phyloP scores from a whole-genome alignment of 2,888 invertebrate genomes.

The Priocnemis perturbator region DNA sequence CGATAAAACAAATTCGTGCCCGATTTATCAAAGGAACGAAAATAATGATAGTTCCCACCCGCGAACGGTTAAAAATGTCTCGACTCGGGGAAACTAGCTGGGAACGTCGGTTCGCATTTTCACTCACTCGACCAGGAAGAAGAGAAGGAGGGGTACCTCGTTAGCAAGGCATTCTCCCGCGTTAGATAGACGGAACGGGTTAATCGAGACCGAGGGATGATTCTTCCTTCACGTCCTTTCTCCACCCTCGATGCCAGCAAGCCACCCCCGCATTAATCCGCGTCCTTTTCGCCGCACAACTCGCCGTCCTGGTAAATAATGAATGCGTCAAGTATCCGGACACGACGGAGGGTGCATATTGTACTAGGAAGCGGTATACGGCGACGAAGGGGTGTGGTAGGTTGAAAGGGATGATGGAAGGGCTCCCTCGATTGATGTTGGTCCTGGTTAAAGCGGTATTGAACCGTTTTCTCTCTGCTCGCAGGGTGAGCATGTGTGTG shows the following conservation, averaged over 20 bases:
- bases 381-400: conserved; percentile 1
- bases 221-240: conserved; percentile 26
- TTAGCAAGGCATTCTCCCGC: background rate
- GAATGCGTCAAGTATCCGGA: conserved; percentile 24
- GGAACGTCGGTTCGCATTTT: too few relatives aligned
- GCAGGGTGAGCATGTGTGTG: too few relatives aligned
- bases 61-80: too few relatives aligned
- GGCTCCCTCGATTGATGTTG: too few relatives aligned
- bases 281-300: conserved; percentile 22
- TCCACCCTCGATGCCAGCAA: conserved; percentile 4
- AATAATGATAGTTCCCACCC: too few relatives aligned
- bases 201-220: conserved; percentile 34
- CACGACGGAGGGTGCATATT: too few relatives aligned
- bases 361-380: conserved; percentile 4
- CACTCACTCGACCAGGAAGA: too few relatives aligned
- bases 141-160: too few relatives aligned
- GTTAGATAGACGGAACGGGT: conserved; percentile 29
- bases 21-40: too few relatives aligned
- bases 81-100: background rate
- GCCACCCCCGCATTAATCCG: conserved; percentile 27
- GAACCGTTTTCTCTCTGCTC: too few relatives aligned
- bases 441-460: too few relatives aligned
- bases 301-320: conserved; percentile 33
- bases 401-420: conserved; percentile 1
- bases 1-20: too few relatives aligned